Percentiles rank a stretch among this genome's conserved stretches.
Evolutionary conservation across 2,888 invertebrate genomes (phyloP).

Genomic region (Timema cristinae): DNA sequence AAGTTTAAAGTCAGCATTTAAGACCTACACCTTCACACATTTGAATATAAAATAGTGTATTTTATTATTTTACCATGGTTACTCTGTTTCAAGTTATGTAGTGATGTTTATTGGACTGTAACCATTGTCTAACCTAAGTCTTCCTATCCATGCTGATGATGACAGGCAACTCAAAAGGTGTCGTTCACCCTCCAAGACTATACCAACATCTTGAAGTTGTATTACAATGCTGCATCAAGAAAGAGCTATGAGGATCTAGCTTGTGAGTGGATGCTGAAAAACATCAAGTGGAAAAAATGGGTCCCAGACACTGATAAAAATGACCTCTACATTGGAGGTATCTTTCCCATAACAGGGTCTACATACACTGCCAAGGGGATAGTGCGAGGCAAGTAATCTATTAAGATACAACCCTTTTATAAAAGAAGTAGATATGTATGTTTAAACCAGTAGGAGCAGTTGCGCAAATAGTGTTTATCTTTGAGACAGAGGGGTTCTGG

Average conservation of each 20-base stretch:
- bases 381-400: constrained; percentile 44
- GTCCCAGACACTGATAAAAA: constrained; percentile 44
- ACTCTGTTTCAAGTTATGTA: too few species aligned
- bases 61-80: too few species aligned
- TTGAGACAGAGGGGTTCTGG: too few species aligned
- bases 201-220: constrained; percentile 47
- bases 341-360: constrained; percentile 63
- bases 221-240: constrained; percentile 31
- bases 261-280: constrained; percentile 60
- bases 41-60: too few species aligned
- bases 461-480: too few species aligned
- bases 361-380: constrained; percentile 58
- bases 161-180: constrained; percentile 47
- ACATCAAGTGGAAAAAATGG: constrained; percentile 49
- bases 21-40: too few species aligned
- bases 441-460: too few species aligned
- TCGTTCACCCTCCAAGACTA: constrained; percentile 53
- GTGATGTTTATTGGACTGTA: too few species aligned
- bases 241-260: constrained; percentile 43
- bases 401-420: neutral
- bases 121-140: neutral
- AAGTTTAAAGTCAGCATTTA: too few species aligned
- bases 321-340: constrained; percentile 59
- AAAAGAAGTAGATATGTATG: too few species aligned
- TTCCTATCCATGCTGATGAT: neutral